Evolutionary conservation across 2,888 invertebrate species (phyloP), one percentile per base, ranked within the genome.

Genomic region (Platycheirus albimanus): DNA sequence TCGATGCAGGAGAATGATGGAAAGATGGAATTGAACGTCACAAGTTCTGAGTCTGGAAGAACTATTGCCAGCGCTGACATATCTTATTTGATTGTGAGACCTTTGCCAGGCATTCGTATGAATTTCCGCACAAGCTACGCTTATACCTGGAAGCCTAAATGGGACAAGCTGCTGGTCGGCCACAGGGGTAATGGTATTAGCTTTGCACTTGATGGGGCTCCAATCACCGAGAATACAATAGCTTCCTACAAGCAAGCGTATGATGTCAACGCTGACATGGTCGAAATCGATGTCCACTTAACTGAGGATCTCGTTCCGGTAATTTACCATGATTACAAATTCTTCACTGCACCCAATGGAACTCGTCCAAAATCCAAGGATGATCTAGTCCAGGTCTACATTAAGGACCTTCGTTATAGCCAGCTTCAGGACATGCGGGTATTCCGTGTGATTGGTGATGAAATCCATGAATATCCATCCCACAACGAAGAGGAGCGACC

Each of bases 211-310:
- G 92, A 92, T 90, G 94, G 96, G 88, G 96, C 98, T 64, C 93
- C 96, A 6, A 87, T 88, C 69, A 86, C 86, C 86, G 99, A 99
- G 92, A 99, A 99, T 90, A 99, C 99, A 8, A 94, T 99, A 87
- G 97, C 97, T 67, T 99, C 99, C 11, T 93, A 99, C 87, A 95
- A 96, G 90, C 94, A 95, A 85, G 99, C 99, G 81, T 96, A 96
- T 74, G 93, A 95, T 74, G 95, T 96, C 90, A 98, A 98, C 85
- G 99, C 99, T 77, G 99, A 99, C 89, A 96, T 97, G 93, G 96
- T 99, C 52, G 99, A 99, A 91, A 97, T 99, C 92, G 99, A 99
- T 92, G 99, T 99, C 45, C 99, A 99, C 89, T 92, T 99, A 84
- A 97, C 98, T 84, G 97, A 98, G 91, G 99, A 99, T 91, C 93